Base-by-base conservation (phyloP, 2,797 vertebrate genomes). In the Sebastes vulpes region DNA sequence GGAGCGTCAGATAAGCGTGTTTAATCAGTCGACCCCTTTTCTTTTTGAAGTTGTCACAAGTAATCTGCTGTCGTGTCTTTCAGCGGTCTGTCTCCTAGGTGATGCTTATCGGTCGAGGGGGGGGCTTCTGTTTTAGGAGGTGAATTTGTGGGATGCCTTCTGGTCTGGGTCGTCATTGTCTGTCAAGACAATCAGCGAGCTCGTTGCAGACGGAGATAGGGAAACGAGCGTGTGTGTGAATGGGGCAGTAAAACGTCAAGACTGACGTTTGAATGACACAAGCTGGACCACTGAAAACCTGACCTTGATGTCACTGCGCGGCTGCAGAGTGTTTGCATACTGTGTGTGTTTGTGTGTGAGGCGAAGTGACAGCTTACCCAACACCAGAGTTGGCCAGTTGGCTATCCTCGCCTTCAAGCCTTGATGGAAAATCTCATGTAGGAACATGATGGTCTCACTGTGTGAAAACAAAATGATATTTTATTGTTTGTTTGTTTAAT, bases 391-490 rank as follows among this genome's bases (percentile, higher is more conserved):
- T 52, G 98, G 98, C 98, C 98, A 99, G 93, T 99, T 99, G 77
- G 98, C 98, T 89, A 99, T 98, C 91, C 98, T 97, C 54, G 98
- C 98, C 95, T 99, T 99, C 82, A 99, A 93, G 89, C 98, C 98
- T 94, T 99, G 98, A 92, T 99, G 98, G 95, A 99, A 99, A 95
- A 99, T 99, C 96, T 99, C 98, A 90, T 99, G 98, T 61, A 99
- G 97, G 93, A 99, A 99, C 98, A 99, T 99, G 85, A 99, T 99
- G 80, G 98, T 99, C 96, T 99, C 98, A 91, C 98, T 99, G 92
- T 61, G 63, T 73, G 61, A 70, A 72, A 54, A 78, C 29, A 79
- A 23, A 52, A 75, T 3, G 2, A 77, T 23, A 71, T 38, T 38
- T 38, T 38, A 38, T 38, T 38, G 18, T 52, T n/a, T 28, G 6